Base-by-base conservation (phyloP, 2,797 vertebrate species). In the Lutjanus argentimaculatus region DNA sequence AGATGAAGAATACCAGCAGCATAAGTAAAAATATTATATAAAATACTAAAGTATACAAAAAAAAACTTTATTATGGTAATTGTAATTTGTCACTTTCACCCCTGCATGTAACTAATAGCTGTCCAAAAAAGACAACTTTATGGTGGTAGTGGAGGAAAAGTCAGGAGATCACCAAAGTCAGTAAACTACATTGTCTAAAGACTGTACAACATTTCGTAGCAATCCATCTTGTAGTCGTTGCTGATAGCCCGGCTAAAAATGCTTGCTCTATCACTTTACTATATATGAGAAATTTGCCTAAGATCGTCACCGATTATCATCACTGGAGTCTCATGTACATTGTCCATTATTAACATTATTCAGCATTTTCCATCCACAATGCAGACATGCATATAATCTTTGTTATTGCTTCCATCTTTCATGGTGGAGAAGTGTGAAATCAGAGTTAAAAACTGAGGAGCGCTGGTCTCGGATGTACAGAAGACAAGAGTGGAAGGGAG, bases 401-500 rank as follows among this genome's bases (percentile, higher is more conserved):
- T 77, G 45, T 75, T 51, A 42, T 58, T 67, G 22, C 17, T 72
- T 81, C 15, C 40, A 67, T 79, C 25, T 55, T 62, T 8, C 11
- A 65, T 17, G 19, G 51, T 48, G 64, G 40, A 59, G 4, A 67
- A 30, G 71, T 68, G 61, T 77, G 45, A 82, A 68, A 72, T 56
- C 56, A 11, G 45, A 61, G 48, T 67, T 42, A 56, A 58, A 79
- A 51, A 14, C 19, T 7, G 6, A 63, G 57, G 10, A 46, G 61
- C 17, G 6, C 43, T 62, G 67, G 21, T 64, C 58, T 75, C 42
- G 40, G 17, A 70, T 79, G 56, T 63, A 59, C 77, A 49, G 49
- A 17, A 59, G 48, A 74, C 58, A 49, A 42, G 15, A 76, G 71
- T 73, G 76, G 66, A 88, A 72, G 68, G 67, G 45, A 25, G 63